Percentiles rank a stretch among this genome's conserved stretches.
These are phyloP conservation scores for Brachypalpus laphriformis DNA, from an alignment of 2,888 invertebrate species.

Conservation along the genomic window DNA sequence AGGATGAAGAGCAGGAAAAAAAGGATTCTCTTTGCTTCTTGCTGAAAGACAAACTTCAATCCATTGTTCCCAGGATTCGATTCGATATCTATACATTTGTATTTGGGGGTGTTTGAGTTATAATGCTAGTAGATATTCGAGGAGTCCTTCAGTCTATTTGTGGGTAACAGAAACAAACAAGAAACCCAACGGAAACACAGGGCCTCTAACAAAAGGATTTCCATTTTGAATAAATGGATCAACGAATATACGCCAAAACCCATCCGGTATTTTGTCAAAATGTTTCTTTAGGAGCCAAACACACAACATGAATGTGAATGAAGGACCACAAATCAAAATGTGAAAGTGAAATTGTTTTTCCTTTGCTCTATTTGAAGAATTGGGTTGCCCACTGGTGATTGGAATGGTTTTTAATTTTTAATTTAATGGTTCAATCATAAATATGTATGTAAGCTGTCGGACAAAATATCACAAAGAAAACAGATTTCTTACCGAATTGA, in stretches of 20 bases:
- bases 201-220: conserved; percentile 43
- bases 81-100: neutral
- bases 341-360: conserved; percentile 40
- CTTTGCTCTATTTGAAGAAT: neutral
- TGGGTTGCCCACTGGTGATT: neutral
- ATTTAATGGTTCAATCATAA: conserved; percentile 1
- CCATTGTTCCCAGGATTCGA: neutral
- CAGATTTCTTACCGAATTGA: too few species aligned
- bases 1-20: neutral
- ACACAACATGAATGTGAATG: conserved; percentile 47
- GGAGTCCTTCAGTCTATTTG: conserved; percentile 41
- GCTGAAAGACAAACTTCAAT: conserved; percentile 41
- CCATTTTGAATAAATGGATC: conserved; percentile 52
- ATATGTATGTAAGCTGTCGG: neutral
- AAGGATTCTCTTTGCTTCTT: conserved; percentile 31
- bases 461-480: neutral
- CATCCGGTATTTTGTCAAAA: conserved; percentile 54
- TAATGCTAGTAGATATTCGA: conserved; percentile 34
- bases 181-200: conserved; percentile 28
- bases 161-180: conserved; percentile 49
- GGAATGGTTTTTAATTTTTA: neutral
- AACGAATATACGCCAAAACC: conserved; percentile 42
- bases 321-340: conserved; percentile 56
- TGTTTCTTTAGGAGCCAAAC: conserved; percentile 37
- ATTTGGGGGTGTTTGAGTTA: conserved; percentile 6